Evolutionary conservation across 2,888 invertebrate genomes (phyloP), one percentile per base, ranked within the genome.

Genomic region (Blera fallax): DNA sequence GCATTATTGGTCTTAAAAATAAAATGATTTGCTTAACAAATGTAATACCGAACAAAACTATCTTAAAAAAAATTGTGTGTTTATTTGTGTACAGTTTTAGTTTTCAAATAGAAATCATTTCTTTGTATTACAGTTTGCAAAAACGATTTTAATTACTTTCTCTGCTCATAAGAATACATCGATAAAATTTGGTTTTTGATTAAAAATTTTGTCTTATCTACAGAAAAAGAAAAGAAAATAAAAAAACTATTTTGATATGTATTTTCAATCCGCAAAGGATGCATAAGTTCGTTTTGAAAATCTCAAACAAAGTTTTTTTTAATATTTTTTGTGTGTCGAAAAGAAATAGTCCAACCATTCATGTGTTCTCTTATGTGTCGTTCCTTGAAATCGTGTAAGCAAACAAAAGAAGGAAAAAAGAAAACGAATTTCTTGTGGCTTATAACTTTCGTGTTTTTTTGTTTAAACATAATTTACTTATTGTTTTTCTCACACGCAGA

Each of bases 401-500:
- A 73, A 84, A 56, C 8, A 56, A 62, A 37, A 43, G 24, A 40
- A 7, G 79, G 24, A 40, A 7, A 74, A 69, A 58, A 45, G 21
- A 45, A n/a, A 56, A 29, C 2, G 5, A 50, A 43, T 45, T 54
- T 62, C 24, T 54, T 82, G 82, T 60, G 64, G 45, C 48, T 67
- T 67, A 65, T 77, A 78, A 83, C 54, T 27, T 64, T 79, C 69
- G 84, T 84, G 74, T 84, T 69, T 37, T 87, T 87, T 77, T 77
- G 56, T 81, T 82, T 83, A 80, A 85, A 85, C 76, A 87, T 87
- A 82, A 76, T 82, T 24, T 88, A 79, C 69, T 87, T 85, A 82
- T 82, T 74, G 83, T 87, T 73, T 84, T 87, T 73, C 80, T 83
- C 88, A 85, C 88, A 89, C 90, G 89, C 89, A 89, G 89, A 88